Conservation (phyloP, 2,888 invertebrate genomes). For the Tetropium fuscum region DNA sequence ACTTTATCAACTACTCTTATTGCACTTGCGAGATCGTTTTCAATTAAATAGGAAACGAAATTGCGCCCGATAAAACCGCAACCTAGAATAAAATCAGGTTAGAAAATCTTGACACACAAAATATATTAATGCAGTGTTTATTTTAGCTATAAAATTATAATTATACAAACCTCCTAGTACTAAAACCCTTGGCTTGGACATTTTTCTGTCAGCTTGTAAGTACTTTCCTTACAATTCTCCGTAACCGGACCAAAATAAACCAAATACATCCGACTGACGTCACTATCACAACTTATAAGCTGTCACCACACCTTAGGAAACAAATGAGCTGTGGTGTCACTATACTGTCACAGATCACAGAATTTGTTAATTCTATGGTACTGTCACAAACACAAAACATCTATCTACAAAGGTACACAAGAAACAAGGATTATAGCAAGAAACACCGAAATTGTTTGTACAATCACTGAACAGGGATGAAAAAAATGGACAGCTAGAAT, state of each 20-base stretch:
- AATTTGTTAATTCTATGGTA: too few species aligned
- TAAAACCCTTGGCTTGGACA: conserved; percentile 55
- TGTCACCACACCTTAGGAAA: too few species aligned
- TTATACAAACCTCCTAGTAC: conserved; percentile 46
- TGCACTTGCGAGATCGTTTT: conserved; percentile 79
- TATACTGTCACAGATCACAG: too few species aligned
- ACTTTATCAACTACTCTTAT: conserved; percentile 92
- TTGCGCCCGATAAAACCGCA: conserved; percentile 95
- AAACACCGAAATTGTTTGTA: too few species aligned
- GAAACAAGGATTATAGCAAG: too few species aligned
- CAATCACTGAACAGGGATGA: too few species aligned
- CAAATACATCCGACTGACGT: conserved; percentile 26
- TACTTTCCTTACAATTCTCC: conserved; percentile 12
- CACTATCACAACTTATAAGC: too few species aligned
- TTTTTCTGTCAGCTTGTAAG: conserved; percentile 31
- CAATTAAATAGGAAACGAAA: conserved; percentile 83
- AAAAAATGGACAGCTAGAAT: too few species aligned
- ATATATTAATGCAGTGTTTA: background rate
- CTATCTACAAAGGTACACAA: too few species aligned
- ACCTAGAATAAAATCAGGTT: conserved; percentile 69
- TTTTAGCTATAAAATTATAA: background rate
- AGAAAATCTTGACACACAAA: too few species aligned
- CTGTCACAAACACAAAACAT: too few species aligned
- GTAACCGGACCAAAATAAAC: conserved; percentile 24
- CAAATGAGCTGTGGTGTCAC: too few species aligned